Conservation (phyloP, 2,113 vertebrate genomes). For the Mormyrus lacerda region DNA sequence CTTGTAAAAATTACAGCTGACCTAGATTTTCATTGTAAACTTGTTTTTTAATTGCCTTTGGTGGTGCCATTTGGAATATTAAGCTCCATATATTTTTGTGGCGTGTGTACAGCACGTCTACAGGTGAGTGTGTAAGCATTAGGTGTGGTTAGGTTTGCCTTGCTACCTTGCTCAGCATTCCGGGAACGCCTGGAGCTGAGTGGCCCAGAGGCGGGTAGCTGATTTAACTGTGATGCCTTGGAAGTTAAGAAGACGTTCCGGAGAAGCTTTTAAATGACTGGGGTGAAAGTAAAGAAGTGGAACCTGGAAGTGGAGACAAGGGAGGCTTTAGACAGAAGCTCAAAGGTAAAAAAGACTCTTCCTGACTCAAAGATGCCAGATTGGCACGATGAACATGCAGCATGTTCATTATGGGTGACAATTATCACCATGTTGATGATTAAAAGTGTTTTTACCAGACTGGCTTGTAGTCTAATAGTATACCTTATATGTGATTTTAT, state of each 20-base stretch:
- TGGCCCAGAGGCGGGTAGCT: not conserved
- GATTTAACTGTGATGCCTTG: not conserved
- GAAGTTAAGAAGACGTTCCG: not conserved
- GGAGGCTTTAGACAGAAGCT: not conserved
- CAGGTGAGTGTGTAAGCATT: slow-evolving; percentile 8
- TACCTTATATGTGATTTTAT: not conserved
- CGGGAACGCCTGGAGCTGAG: not conserved
- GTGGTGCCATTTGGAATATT: not conserved
- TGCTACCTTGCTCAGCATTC: not conserved
- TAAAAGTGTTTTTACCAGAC: not conserved
- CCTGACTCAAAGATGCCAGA: not conserved
- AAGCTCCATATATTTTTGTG: not conserved
- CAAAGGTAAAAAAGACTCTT: not conserved
- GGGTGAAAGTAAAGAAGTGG: not conserved
- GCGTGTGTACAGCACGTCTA: not conserved
- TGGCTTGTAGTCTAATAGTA: not conserved
- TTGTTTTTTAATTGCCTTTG: not conserved
- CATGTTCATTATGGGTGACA: not conserved
- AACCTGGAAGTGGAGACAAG: not conserved
- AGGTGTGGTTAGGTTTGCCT: not conserved
- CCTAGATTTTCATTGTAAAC: not conserved
- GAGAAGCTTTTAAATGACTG: not conserved
- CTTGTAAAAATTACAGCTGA: not conserved
- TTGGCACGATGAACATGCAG: not conserved
- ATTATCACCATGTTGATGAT: not conserved